Evolutionary conservation across 2,888 invertebrate species (phyloP).

Genomic region (Netelia melanura): DNA sequence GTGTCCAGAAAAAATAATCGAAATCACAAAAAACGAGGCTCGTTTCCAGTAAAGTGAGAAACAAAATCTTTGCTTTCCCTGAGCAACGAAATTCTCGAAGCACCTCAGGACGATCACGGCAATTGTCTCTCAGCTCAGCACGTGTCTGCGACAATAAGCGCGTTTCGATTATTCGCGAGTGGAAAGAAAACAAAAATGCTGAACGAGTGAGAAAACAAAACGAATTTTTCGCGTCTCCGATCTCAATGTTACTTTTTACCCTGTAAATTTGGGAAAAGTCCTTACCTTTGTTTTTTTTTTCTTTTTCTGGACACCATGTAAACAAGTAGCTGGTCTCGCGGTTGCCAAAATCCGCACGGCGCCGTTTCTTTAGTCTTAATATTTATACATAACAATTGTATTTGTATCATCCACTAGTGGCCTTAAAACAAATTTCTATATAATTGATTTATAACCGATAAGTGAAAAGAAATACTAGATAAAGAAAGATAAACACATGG

Average conservation of each 20-base stretch:
- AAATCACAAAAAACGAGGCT: slow-evolving; percentile 15
- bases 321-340: slow-evolving; percentile 58
- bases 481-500: slow-evolving; percentile 2
- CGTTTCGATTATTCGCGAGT: slow-evolving; percentile 15
- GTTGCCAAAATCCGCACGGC: slow-evolving; percentile 68
- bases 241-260: background rate
- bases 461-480: slow-evolving; percentile 37
- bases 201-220: slow-evolving; percentile 9
- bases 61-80: background rate
- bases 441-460: slow-evolving; percentile 57
- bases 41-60: background rate
- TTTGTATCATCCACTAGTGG: slow-evolving; percentile 84
- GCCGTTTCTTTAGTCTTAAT: slow-evolving; percentile 75
- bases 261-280: slow-evolving; percentile 14
- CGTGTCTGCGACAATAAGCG: slow-evolving; percentile 59
- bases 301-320: slow-evolving; percentile 73
- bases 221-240: slow-evolving; percentile 9
- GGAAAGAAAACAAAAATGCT: slow-evolving; percentile 11
- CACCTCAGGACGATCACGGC: slow-evolving; percentile 10
- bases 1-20: slow-evolving; percentile 48
- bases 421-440: slow-evolving; percentile 79
- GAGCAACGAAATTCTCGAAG: slow-evolving; percentile 20
- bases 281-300: slow-evolving; percentile 3
- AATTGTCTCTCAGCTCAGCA: slow-evolving; percentile 49
- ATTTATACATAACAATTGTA: slow-evolving; percentile 76